A percentile compares a stretch with the other conserved stretches of the same genome.
phyloP scores from a whole-genome alignment of 2,113 vertebrate species.

The Melanotaenia duboulayi region DNA sequence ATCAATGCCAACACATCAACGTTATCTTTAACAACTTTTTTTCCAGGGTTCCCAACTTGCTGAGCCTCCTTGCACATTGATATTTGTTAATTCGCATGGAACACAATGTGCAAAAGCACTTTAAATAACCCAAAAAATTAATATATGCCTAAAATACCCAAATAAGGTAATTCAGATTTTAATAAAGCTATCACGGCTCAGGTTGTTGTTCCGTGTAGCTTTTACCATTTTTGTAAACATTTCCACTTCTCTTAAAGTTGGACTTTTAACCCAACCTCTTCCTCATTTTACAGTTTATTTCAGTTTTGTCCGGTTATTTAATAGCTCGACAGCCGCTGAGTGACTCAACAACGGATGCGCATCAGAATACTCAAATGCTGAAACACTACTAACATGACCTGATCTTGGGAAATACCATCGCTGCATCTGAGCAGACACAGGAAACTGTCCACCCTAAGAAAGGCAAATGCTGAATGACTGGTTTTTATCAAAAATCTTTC shows the following conservation, averaged over 20 bases:
- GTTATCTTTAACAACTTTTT: too few relatives aligned
- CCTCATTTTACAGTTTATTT: background rate
- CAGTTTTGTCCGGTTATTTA: too few relatives aligned
- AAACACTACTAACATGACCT: constrained; percentile 3
- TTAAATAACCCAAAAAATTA: too few relatives aligned
- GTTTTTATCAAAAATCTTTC: background rate
- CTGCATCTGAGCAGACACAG: background rate
- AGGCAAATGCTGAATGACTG: constrained; percentile 20
- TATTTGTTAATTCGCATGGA: too few relatives aligned
- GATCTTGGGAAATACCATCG: constrained; percentile 22
- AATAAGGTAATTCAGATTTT: background rate
- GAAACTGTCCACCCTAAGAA: background rate
- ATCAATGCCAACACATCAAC: too few relatives aligned
- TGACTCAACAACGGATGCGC: constrained; percentile 1
- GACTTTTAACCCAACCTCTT: background rate
- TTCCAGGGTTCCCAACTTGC: too few relatives aligned
- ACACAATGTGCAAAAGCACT: too few relatives aligned
- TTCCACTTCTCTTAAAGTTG: background rate
- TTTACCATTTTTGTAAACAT: background rate
- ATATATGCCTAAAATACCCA: too few relatives aligned
- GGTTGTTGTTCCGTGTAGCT: too few relatives aligned
- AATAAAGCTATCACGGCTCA: background rate
- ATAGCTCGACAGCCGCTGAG: background rate
- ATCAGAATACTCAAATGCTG: background rate
- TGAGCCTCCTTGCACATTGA: too few relatives aligned